Evolutionary conservation across 1,140 invertebrate genomes (phyloP).

Genomic region (Drosophila littoralis): DNA sequence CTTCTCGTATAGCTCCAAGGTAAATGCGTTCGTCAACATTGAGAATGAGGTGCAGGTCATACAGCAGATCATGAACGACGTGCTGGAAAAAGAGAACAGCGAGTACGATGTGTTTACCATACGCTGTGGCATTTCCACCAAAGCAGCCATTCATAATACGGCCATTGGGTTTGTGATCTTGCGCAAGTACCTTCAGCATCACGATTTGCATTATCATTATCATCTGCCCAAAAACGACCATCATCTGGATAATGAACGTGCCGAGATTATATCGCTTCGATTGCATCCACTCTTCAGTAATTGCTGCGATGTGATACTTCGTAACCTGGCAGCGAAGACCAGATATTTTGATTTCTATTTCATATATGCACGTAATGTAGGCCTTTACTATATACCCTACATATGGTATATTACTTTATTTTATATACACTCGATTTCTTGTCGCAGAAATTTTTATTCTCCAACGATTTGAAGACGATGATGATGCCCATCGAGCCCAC

Average conservation of each 20-base stretch:
- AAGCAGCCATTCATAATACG: conserved; percentile 48
- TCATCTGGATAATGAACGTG: conserved; percentile 33
- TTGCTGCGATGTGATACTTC: conserved; percentile 51
- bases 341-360: conserved; percentile 62
- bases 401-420: not conserved
- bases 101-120: conserved; percentile 68
- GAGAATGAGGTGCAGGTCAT: conserved; percentile 42
- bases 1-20: conserved; percentile 36
- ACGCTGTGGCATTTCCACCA: conserved; percentile 65
- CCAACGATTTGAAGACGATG: conserved; percentile 61
- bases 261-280: conserved; percentile 65
- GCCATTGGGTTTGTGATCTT: conserved; percentile 67
- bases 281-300: conserved; percentile 65
- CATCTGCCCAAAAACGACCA: conserved; percentile 40
- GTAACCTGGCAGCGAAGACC: conserved; percentile 57
- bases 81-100: conserved; percentile 49
- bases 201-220: conserved; percentile 46
- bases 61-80: conserved; percentile 54
- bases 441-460: conserved; percentile 27
- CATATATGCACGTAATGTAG: conserved; percentile 34
- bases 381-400: not conserved
- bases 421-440: not conserved
- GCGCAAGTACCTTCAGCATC: conserved; percentile 34
- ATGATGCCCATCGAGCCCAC: conserved; percentile 74
- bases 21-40: conserved; percentile 20